phyloP scores from a whole-genome alignment of 2,797 vertebrate species.

The Cryptoblepharus egeriae region DNA sequence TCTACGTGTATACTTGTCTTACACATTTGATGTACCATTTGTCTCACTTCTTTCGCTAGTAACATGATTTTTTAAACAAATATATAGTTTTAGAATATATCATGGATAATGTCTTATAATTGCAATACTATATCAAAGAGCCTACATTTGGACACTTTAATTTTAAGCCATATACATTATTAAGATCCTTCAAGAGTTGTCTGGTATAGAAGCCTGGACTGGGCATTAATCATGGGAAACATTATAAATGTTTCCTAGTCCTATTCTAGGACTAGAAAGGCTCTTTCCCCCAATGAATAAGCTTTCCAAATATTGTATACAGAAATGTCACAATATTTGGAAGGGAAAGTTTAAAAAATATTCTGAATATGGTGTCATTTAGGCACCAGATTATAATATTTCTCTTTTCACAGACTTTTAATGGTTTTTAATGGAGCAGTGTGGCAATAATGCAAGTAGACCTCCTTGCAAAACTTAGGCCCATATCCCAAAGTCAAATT shows the following conservation, averaged over 20 bases:
- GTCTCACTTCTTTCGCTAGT: not conserved
- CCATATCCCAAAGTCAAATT: too few relatives aligned
- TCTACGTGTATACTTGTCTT: not conserved
- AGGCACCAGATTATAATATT: too few relatives aligned
- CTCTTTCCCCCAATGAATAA: not conserved
- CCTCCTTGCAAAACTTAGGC: too few relatives aligned
- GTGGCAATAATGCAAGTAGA: too few relatives aligned
- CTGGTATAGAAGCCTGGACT: not conserved
- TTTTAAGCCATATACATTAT: conserved; percentile 38
- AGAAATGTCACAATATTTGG: not conserved
- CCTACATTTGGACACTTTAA: conserved; percentile 19
- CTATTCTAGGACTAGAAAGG: not conserved
- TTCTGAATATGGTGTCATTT: too few relatives aligned
- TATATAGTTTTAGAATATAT: conserved; percentile 2
- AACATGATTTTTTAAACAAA: conserved; percentile 27
- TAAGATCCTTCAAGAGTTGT: conserved; percentile 17
- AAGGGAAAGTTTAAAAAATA: not conserved
- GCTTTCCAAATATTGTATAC: not conserved
- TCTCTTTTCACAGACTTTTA: too few relatives aligned
- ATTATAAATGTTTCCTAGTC: not conserved
- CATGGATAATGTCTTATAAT: conserved; percentile 14
- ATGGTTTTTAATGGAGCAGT: too few relatives aligned
- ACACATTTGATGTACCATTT: conserved; percentile 1
- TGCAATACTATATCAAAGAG: conserved; percentile 30
- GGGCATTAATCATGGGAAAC: conserved; percentile 6